Evolutionary conservation across 2,888 invertebrate species (phyloP).

Genomic region (Epistrophe grossulariae): DNA sequence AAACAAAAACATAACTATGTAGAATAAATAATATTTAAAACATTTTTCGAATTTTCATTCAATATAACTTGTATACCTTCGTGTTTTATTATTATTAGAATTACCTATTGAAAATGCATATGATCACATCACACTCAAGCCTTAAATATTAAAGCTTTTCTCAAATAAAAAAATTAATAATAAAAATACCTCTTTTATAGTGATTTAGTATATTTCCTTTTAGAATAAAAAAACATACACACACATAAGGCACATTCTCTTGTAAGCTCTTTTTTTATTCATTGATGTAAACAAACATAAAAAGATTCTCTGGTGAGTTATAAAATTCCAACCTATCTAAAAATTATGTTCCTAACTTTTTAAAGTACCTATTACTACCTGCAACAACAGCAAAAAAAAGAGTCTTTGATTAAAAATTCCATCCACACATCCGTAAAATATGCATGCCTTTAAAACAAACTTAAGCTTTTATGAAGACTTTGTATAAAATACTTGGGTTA

Average conservation of each 20-base stretch:
- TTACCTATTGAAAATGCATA: too few relatives aligned
- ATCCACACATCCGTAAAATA: constrained; percentile 10
- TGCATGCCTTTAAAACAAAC: constrained; percentile 1
- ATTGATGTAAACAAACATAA: constrained; percentile 5
- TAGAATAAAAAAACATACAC: background rate
- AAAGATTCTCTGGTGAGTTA: constrained; percentile 11
- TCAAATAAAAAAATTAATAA: background rate
- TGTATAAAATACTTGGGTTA: background rate
- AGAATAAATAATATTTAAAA: too few relatives aligned
- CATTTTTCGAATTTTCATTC: too few relatives aligned
- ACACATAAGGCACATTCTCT: background rate
- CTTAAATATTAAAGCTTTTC: background rate
- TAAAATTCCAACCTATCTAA: constrained; percentile 1
- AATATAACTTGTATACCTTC: too few relatives aligned
- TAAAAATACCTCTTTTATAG: background rate
- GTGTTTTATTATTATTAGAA: too few relatives aligned
- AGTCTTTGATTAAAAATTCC: constrained; percentile 19
- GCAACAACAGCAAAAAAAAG: background rate
- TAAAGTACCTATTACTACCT: background rate
- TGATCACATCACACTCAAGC: background rate
- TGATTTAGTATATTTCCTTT: background rate
- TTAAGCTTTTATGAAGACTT: background rate
- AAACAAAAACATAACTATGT: too few relatives aligned
- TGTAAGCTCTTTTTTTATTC: background rate
- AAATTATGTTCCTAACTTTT: constrained; percentile 7